Evolutionary conservation across 1,140 invertebrate genomes (phyloP), one percentile per base, ranked within the genome.

Genomic region (Drosophila prosaltans): DNA sequence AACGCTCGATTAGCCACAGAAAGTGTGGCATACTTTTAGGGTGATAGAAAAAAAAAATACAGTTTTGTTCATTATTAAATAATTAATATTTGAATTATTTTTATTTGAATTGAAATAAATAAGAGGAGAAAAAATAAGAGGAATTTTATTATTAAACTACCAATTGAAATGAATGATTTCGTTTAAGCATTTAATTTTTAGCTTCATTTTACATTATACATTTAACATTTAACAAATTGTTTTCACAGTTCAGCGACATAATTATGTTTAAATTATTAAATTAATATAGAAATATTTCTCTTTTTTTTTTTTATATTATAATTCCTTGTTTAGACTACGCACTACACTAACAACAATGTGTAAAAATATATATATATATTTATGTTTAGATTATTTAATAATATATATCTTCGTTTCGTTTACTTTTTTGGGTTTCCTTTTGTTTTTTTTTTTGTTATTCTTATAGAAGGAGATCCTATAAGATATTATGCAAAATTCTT

Each of bases 271-370:
- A 72, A 88, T 76, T 82, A 82, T 86, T 82, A 86, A 65, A 73
- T 78, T 74, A 88, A 71, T 64, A 51, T 77, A 65, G 41, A 43
- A 43, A n/a, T 43, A 51, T 51, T 36, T 36, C 3, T 51, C 21
- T 8, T 26, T 51, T 78, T 71, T 71, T 66, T 72, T 48, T 69
- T 72, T 72, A 48, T 63, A 65, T 61, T 63, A 73, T 69, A 36
- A 40, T 63, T 71, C 75, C 59, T 79, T 82, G 59, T 72, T 89
- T 84, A 84, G 59, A 81, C 84, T 89, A 89, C 80, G 66, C 69
- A 89, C 84, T 89, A 89, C 85, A 89, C 81, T 89, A 89, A 89
- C 84, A 89, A 89, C 75, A 74, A 89, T 84, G 84, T 89, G 84
- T 89, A 89, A 89, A 89, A 89, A 89, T 89, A 89, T 84, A 90